Evolutionary conservation across 1,140 invertebrate species (phyloP), one percentile per base, ranked within the genome.

Genomic region (Halesus radiatus): DNA sequence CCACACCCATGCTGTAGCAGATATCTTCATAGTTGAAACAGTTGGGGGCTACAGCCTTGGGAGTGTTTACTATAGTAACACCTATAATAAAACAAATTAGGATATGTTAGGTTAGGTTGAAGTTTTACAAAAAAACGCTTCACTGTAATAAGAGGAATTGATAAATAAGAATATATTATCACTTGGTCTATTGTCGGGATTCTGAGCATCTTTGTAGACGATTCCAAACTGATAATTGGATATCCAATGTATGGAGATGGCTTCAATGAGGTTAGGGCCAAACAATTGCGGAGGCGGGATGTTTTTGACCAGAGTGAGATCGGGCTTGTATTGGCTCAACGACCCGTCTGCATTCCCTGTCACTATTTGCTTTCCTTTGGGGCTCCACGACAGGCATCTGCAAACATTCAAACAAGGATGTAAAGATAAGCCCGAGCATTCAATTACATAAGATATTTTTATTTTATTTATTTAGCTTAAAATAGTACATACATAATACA

Each of bases 281-380:
- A 90, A 88, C 64, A 92, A 84, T n/a, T 90, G 86, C n/a, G 94
- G 92, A 37, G 92, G 89, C 74, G 89, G 88, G 70, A 96, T 91
- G 1, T 90, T 90, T 86, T 95, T 95, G 62, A 94, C 94, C 29
- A 92, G 91, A 84, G 94, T 93, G 26, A 97, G 86, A 84, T 95
- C 94, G 18, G 95, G 95, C 87, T 97, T 96, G 84, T 94, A 95
- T 84, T 98, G 96, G 45, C 91, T 92, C 18, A 98, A 87, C 37
- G 91, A 92, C 1, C 96, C 96, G 88, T 94, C 91, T 74, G 85
- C 89, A 84, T 93, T 93, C 1, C 96, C 96, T 8, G 96, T 92
- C 18, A 96, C 94, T 13, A 98, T 87, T 86, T 98, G 96, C 85
- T 98, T 98, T 18, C 95, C 97, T 91, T 96, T 98, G 84, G 95